phyloP scores from a whole-genome alignment of 2,797 vertebrate genomes.

The Acrocephalus scirpaceus region DNA sequence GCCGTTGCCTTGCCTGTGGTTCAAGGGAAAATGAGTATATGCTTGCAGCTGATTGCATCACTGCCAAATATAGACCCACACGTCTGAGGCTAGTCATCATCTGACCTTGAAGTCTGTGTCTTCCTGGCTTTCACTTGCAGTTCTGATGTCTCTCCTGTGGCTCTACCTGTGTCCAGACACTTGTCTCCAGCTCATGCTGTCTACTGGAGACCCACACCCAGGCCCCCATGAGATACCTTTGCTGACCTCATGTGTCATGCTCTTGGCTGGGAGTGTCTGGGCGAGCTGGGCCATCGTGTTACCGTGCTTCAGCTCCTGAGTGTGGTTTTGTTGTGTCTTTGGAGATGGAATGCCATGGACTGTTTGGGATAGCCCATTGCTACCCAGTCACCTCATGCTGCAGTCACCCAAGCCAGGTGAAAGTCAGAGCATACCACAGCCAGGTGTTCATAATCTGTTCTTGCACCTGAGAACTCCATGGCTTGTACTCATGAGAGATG shows the following conservation, averaged over 20 bases:
- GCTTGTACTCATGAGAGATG: background rate
- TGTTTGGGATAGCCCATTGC: background rate
- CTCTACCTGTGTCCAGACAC: background rate
- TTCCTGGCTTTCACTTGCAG: background rate
- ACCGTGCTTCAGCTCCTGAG: background rate
- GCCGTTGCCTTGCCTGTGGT: background rate
- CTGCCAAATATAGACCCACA: background rate
- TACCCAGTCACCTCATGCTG: background rate
- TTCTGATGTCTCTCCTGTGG: background rate
- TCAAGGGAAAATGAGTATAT: background rate
- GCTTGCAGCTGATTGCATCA: background rate
- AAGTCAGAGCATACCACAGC: background rate
- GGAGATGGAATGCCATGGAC: background rate
- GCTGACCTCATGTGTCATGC: background rate
- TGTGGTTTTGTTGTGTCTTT: background rate
- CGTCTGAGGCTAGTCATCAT: background rate
- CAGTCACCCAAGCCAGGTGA: background rate
- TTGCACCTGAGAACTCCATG: background rate
- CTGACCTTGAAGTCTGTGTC: background rate
- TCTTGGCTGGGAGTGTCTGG: background rate
- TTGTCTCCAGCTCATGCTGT: fast-evolving
- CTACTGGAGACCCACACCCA: background rate
- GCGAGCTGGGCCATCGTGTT: background rate
- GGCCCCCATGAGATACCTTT: background rate
- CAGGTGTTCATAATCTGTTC: background rate